Conservation (phyloP, 2,888 invertebrate species). For the Macropis europaea region DNA sequence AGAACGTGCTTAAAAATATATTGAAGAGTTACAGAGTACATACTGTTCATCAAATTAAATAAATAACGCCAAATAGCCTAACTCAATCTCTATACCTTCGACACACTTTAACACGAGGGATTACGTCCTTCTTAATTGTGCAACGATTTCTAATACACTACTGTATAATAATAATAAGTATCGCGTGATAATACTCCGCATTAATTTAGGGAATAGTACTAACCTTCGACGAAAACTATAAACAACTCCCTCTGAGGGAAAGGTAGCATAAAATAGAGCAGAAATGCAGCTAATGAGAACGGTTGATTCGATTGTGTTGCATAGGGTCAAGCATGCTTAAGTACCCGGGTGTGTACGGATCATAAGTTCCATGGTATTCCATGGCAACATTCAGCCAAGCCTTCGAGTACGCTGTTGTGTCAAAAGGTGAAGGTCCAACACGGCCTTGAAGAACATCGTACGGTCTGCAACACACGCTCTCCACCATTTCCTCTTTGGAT, state of each 20-base stretch:
- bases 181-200: too few species aligned
- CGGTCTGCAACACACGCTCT: constrained; percentile 57
- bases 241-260: neutral
- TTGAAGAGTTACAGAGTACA: too few species aligned
- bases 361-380: constrained; percentile 58
- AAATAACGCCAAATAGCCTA: too few species aligned
- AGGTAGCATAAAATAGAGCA: neutral
- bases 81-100: too few species aligned
- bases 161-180: too few species aligned
- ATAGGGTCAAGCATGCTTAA: constrained; percentile 56
- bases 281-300: neutral
- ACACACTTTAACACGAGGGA: too few species aligned
- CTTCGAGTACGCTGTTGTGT: constrained; percentile 65
- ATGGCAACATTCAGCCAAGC: constrained; percentile 47
- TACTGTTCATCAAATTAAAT: too few species aligned
- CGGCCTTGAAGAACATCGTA: constrained; percentile 71
- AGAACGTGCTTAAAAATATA: too few species aligned
- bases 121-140: too few species aligned
- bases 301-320: constrained; percentile 53
- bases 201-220: too few species aligned
- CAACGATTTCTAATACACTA: too few species aligned
- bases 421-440: constrained; percentile 75
- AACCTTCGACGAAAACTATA: neutral
- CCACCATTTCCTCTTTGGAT: constrained; percentile 59
- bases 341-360: constrained; percentile 63